Percentiles rank a stretch among this genome's conserved stretches.
phyloP scores from a whole-genome alignment of 1,140 invertebrate species.

The Drosophila baimaii region DNA sequence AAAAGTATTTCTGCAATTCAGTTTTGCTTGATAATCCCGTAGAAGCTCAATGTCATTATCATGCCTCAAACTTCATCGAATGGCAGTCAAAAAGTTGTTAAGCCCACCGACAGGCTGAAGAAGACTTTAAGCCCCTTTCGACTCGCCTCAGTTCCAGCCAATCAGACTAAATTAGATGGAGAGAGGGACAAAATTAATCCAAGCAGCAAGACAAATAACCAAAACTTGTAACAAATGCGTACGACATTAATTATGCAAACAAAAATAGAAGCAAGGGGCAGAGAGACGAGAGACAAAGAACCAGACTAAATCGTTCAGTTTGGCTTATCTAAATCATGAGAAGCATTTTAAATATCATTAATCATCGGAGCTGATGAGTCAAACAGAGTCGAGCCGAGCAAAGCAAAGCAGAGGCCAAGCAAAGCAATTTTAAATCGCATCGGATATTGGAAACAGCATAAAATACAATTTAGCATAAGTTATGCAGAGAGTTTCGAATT shows the following conservation, averaged over 20 bases:
- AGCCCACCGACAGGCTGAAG: conserved; percentile 26
- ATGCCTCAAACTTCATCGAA: conserved; percentile 34
- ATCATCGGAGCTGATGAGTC: conserved; percentile 67
- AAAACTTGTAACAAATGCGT: conserved; percentile 60
- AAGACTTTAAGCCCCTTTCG: conserved; percentile 35
- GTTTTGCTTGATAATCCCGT: conserved; percentile 23
- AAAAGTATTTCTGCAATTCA: not conserved
- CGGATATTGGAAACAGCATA: conserved; percentile 26
- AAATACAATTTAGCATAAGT: conserved; percentile 69
- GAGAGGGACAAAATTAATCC: conserved; percentile 35
- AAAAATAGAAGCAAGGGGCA: conserved; percentile 33
- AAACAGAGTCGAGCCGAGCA: not conserved
- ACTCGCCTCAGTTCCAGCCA: conserved; percentile 27
- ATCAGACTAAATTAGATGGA: conserved; percentile 21
- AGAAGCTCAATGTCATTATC: conserved; percentile 33
- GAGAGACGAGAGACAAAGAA: conserved; percentile 11
- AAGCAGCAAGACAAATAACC: conserved; percentile 45
- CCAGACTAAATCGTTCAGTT: conserved; percentile 67
- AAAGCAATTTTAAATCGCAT: not conserved
- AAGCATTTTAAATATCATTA: conserved; percentile 74
- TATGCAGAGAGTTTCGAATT: conserved; percentile 65
- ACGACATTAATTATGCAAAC: conserved; percentile 71
- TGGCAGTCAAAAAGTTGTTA: conserved; percentile 34
- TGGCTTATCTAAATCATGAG: conserved; percentile 47
- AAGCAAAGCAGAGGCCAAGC: not conserved